Evolutionary conservation across 2,797 vertebrate species (phyloP).

Genomic region (Tokudaia muenninki): DNA sequence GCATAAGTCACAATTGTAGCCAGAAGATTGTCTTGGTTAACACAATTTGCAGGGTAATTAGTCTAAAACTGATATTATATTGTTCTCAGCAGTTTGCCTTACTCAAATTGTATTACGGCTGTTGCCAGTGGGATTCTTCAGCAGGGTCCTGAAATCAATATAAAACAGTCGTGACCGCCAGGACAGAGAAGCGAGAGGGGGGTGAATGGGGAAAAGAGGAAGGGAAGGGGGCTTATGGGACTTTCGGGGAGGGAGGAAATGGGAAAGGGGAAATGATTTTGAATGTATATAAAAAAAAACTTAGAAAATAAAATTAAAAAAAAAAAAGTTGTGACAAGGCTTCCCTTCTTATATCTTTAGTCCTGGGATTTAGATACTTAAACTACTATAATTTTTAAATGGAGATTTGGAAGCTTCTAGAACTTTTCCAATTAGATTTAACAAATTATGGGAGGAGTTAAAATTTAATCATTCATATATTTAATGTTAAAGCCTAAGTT

Average conservation of each 20-base stretch:
- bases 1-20: no score
- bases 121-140: no score
- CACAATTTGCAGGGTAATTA: neutral
- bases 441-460: neutral
- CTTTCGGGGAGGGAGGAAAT: no score
- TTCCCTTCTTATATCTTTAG: neutral
- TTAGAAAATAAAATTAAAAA: no score
- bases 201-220: no score
- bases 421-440: neutral
- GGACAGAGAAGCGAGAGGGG: no score
- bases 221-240: no score
- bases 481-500: neutral
- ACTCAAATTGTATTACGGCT: neutral
- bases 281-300: no score
- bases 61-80: neutral
- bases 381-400: neutral
- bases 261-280: no score
- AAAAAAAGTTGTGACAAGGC: accelerated
- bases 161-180: neutral
- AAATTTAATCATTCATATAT: neutral
- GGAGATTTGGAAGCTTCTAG: neutral
- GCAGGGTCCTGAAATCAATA: neutral
- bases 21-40: neutral
- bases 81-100: neutral
- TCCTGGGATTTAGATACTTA: neutral